Base-by-base conservation (phyloP, 2,888 invertebrate genomes). In the Pharmacophagus antenor region DNA sequence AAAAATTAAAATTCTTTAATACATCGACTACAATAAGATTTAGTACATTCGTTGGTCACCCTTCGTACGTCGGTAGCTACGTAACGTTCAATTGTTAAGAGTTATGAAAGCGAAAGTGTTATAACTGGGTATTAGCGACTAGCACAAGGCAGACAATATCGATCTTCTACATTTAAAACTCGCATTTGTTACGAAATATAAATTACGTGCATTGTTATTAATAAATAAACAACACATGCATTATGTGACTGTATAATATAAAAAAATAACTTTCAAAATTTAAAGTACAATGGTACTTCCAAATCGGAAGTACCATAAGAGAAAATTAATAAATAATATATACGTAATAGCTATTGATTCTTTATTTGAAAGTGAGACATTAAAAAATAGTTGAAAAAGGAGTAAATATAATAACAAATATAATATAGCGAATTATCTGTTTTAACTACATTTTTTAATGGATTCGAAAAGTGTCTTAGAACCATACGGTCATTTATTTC, bases 101-200 rank as follows among this genome's bases (percentile, higher is more conserved):
- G 65, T 64, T 68, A 73, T 70, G 73, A 73, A 73, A 71, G 67
- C 67, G 69, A 67, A 65, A 63, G 63, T 57, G 64, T 66, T 65
- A 70, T 73, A 77, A 82, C 79, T 76, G 77, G 67, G 70, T 67
- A 62, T 61, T 67, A 71, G 72, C 67, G 73, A 71, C 68, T 67
- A 72, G 83, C 80, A 82, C 84, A 81, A n/a, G 18, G 74, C 63
- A 80, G 77, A 74, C 65, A 67, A 74, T 73, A 80, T 80, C 83
- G 80, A 82, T 71, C 73, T 77, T 74, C 68, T 79, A 77, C 77
- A 75, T 71, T 69, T 66, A 68, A 70, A 70, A 73, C 72, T 66
- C 70, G 67, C 70, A 50, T 50, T 18, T 46, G 62, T 58, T 62
- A 55, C 31, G 57, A 58, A 55, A 62, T 47, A 15, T 55, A 49